Percentiles rank a stretch among this genome's conserved stretches.
Evolutionary conservation across 2,888 invertebrate genomes (phyloP).

Genomic region (Limulus polyphemus): DNA sequence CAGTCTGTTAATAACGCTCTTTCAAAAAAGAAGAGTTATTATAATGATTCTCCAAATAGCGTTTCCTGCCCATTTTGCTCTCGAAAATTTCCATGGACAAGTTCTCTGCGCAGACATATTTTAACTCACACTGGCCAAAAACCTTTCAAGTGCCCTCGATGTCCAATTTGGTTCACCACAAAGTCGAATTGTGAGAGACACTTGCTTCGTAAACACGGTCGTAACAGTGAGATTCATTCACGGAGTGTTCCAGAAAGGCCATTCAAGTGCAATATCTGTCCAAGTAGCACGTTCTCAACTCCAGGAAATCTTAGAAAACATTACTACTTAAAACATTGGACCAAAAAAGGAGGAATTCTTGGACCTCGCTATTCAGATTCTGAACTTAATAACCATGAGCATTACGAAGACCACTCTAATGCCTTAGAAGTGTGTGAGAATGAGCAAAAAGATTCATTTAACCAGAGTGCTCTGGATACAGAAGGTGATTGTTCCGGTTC

Average conservation of each 20-base stretch:
- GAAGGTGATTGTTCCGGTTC: slow-evolving; percentile 11
- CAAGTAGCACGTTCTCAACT: slow-evolving; percentile 61
- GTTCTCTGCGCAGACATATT: slow-evolving; percentile 84
- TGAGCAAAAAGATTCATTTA: slow-evolving; percentile 13
- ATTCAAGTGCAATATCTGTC: slow-evolving; percentile 65
- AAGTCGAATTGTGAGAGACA: slow-evolving; percentile 96
- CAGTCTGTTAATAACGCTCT: background rate
- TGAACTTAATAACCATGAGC: slow-evolving; percentile 2
- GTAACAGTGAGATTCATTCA: slow-evolving; percentile 30
- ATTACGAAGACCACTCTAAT: background rate
- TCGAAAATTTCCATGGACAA: slow-evolving; percentile 92
- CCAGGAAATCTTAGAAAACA: slow-evolving; percentile 66
- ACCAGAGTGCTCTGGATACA: slow-evolving; percentile 27
- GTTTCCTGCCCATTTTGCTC: slow-evolving; percentile 56
- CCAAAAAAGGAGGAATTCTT: slow-evolving; percentile 25
- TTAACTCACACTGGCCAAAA: slow-evolving; percentile 90
- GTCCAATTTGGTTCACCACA: slow-evolving; percentile 84
- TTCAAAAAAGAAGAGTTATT: slow-evolving; percentile 78
- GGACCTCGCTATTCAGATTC: slow-evolving; percentile 2
- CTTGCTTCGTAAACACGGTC: slow-evolving; percentile 63
- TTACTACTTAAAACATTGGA: slow-evolving; percentile 55
- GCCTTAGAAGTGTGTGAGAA: slow-evolving; percentile 28
- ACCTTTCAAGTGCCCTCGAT: slow-evolving; percentile 87
- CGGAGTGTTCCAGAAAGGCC: slow-evolving; percentile 61
- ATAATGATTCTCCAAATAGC: slow-evolving; percentile 85